phyloP scores from a whole-genome alignment of 2,113 vertebrate genomes.

The Castor canadensis region DNA sequence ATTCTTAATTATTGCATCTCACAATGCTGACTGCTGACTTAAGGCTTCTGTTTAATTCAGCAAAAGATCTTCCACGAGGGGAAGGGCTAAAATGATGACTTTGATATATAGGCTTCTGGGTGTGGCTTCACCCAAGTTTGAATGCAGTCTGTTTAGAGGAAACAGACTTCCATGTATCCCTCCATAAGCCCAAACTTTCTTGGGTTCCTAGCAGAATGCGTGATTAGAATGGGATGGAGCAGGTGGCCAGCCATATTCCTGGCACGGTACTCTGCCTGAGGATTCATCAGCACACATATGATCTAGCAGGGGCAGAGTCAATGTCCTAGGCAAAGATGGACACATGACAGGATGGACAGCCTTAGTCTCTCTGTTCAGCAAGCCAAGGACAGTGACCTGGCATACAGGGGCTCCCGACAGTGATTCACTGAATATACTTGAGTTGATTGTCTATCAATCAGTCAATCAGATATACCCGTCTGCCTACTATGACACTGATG shows the following conservation, averaged over 20 bases:
- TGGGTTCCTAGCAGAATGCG: not conserved
- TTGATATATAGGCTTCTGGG: not conserved
- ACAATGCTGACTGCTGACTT: accelerated
- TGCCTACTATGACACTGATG: not conserved
- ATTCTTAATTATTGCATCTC: not conserved
- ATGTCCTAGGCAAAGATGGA: not conserved
- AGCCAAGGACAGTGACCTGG: not conserved
- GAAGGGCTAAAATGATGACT: not conserved
- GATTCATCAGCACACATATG: not conserved
- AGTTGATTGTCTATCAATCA: not conserved
- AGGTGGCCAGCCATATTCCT: not conserved
- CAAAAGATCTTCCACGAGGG: not conserved
- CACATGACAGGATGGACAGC: accelerated
- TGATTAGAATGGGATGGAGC: no score
- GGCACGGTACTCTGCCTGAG: not conserved
- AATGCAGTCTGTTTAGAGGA: not conserved
- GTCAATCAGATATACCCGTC: not conserved
- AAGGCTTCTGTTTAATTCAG: not conserved
- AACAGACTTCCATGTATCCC: accelerated
- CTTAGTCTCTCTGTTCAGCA: not conserved
- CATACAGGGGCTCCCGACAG: not conserved
- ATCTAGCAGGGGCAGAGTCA: accelerated
- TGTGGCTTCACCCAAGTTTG: not conserved
- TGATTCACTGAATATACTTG: not conserved
- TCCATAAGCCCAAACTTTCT: not conserved